A percentile compares a stretch with the other conserved stretches of the same genome.
These are phyloP conservation scores for Neogale vison DNA, from an alignment of 2,113 vertebrate species.

Conservation along the genomic window DNA sequence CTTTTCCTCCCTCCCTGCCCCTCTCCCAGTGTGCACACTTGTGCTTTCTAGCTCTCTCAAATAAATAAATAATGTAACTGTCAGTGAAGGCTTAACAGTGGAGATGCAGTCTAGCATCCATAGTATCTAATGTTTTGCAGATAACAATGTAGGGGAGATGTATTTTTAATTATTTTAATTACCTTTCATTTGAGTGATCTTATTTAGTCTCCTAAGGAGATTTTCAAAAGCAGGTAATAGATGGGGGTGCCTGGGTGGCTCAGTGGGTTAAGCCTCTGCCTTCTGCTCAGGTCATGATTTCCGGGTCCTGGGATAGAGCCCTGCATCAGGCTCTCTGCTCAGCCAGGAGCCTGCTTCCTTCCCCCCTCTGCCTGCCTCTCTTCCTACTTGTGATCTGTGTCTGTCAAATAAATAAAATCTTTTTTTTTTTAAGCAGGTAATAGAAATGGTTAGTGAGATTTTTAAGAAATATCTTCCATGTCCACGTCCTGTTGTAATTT, in stretches of 20 bases:
- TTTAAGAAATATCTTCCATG: conserved; percentile 89
- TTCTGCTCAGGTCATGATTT: too few species aligned
- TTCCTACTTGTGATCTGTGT: too few species aligned
- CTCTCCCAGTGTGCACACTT: background rate
- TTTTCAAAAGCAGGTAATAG: conserved; percentile 15
- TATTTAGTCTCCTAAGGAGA: conserved; percentile 24
- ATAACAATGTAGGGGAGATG: background rate
- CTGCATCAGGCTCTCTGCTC: too few species aligned
- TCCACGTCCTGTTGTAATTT: conserved; percentile 93
- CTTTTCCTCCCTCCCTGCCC: background rate
- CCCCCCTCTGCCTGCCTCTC: too few species aligned
- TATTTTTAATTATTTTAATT: background rate
- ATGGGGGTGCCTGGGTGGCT: background rate
- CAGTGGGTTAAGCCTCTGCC: too few species aligned
- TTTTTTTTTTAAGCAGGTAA: background rate
- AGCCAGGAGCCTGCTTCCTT: too few species aligned
- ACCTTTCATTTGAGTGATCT: background rate
- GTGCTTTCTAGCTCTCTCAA: background rate
- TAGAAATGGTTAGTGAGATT: conserved; percentile 20
- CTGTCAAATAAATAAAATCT: too few species aligned
- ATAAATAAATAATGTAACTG: background rate
- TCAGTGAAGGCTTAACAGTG: background rate
- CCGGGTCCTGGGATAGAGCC: too few species aligned
- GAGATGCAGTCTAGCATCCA: background rate
- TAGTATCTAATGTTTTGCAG: background rate